A percentile compares a stretch with the other conserved stretches of the same genome.
Evolutionary conservation across 2,113 vertebrate genomes (phyloP).

Genomic region (Halcyon malimbica): DNA sequence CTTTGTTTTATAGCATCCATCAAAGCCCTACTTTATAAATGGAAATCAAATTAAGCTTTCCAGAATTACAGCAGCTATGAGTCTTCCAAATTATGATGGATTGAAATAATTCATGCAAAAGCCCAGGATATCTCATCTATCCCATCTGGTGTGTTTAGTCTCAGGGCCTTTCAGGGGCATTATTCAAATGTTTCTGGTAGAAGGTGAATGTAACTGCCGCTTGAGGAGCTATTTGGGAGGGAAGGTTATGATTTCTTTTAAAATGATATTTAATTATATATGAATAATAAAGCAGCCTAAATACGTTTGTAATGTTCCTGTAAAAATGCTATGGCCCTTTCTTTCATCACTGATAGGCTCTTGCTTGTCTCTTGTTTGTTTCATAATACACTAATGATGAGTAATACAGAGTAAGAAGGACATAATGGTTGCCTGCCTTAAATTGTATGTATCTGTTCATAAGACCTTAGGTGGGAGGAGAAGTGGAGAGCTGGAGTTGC

Average conservation of each 20-base stretch:
- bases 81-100: constrained; percentile 60
- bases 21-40: constrained; percentile 40
- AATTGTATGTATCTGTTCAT: neutral
- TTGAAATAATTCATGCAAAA: constrained; percentile 63
- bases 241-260: constrained; percentile 41
- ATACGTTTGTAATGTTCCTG: neutral
- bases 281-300: constrained; percentile 25
- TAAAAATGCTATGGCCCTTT: neutral
- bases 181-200: constrained; percentile 47
- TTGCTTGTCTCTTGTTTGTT: neutral
- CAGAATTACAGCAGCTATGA: constrained; percentile 44
- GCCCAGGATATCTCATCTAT: constrained; percentile 31
- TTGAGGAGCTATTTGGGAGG: constrained; percentile 14
- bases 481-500: neutral
- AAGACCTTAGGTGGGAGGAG: neutral
- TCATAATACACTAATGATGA: neutral
- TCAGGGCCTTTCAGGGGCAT: constrained; percentile 27
- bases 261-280: constrained; percentile 48
- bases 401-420: neutral
- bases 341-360: neutral
- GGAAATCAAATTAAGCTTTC: constrained; percentile 61
- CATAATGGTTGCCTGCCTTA: neutral
- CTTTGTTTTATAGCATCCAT: constrained; percentile 55
- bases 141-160: constrained; percentile 55
- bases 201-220: constrained; percentile 15